Percentiles rank a stretch among this genome's conserved stretches.
Evolutionary conservation across 1,140 invertebrate species (phyloP).

Genomic region (Conus betulinus): DNA sequence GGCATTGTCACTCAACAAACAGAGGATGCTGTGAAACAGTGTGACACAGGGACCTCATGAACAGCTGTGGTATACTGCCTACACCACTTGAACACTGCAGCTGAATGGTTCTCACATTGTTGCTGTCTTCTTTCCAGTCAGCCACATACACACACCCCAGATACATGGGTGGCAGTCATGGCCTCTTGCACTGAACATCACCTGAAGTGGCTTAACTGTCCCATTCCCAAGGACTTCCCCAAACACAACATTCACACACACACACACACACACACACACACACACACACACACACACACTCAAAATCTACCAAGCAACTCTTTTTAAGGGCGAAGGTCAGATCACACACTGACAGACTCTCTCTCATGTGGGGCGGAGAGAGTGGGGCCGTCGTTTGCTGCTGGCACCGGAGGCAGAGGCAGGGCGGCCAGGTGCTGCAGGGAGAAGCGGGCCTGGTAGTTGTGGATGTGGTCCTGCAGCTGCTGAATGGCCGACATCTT

Average conservation of each 20-base stretch:
- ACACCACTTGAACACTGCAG: neutral
- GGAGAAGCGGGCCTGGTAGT: constrained; percentile 35
- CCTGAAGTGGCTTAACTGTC: too few relatives aligned
- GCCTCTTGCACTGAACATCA: too few relatives aligned
- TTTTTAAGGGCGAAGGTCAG: too few relatives aligned
- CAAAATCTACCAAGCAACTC: neutral
- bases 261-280: neutral
- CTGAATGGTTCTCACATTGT: neutral
- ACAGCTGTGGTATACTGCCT: neutral
- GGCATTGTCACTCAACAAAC: neutral
- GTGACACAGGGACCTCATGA: neutral
- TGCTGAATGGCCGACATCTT: constrained; percentile 65
- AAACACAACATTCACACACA: neutral
- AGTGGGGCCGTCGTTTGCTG: neutral
- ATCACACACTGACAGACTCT: constrained; percentile 13
- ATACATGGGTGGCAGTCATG: too few relatives aligned
- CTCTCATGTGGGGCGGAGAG: neutral
- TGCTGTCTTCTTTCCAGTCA: neutral
- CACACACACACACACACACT: neutral
- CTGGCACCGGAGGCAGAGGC: too few relatives aligned
- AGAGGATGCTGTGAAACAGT: neutral
- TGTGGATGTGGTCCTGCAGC: constrained; percentile 62
- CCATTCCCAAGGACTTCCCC: neutral
- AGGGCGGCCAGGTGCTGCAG: neutral
- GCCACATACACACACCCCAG: neutral